Base-by-base conservation (phyloP, 1,140 invertebrate species). In the Musca domestica region DNA sequence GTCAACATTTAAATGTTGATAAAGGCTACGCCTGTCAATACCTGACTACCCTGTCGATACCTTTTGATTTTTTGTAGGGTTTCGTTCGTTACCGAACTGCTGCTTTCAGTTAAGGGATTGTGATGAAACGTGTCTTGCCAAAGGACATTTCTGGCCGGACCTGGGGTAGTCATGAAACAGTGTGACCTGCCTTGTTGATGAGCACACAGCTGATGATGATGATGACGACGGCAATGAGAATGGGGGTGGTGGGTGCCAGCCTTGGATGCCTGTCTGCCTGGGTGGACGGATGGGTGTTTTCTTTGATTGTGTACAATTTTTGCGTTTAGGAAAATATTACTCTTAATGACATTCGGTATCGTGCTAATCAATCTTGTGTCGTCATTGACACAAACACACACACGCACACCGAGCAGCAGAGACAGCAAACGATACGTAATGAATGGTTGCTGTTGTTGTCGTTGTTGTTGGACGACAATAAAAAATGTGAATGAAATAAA, bases 351-450 rank as follows among this genome's bases (percentile, higher is more conserved):
- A 49, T 49, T 49, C 48, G 48, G 48, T 49, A 49, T 49, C 48
- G 19, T 49, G 48, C 48, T 49, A 49, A 49, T 49, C 48, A 49
- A 49, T 49, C 48, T 49, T 49, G 48, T 49, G 48, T 49, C 48
- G 48, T 49, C 48, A 49, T 41, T 41, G 34, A 41, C 34, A 41
- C 34, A 41, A 5, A 12, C 34, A 5, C 5, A 41, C 34, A 41
- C 6, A 9, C n/a, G n/a, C n/a, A 30, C 27, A 30, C 9, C 48
- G 6, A 41, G 34, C 34, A 41, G 48, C 48, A 49, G n/a, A 4
- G 19, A 4, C 48, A 49, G n/a, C 48, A 49, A 41, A 41, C 34
- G 10, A 41, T 41, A 41, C 5, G 34, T 41, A 41, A 41, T 41
- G 10, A 41, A 41, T 41, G 34, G 34, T 41, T n/a, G n/a, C n/a